These are phyloP conservation scores for Maniola hyperantus DNA, from an alignment of 2,888 invertebrate species.

Conservation along the genomic window DNA sequence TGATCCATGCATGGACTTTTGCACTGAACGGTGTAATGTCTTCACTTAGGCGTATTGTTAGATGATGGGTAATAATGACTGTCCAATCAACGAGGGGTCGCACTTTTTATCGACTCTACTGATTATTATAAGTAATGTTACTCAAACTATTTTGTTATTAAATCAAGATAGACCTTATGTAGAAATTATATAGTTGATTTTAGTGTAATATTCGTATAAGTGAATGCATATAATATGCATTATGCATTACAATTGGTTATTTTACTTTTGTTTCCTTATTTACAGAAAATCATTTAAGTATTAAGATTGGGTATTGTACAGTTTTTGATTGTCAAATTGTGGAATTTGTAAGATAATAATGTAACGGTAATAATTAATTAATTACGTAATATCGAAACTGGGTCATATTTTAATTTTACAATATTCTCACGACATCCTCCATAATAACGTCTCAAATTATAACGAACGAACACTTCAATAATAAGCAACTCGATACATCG, in stretches of 20 bases:
- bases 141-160: slow-evolving; percentile 21
- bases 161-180: slow-evolving; percentile 18
- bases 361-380: too few species aligned
- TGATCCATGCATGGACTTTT: not conserved
- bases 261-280: slow-evolving; percentile 36
- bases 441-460: slow-evolving; percentile 14
- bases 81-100: slow-evolving; percentile 58
- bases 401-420: not conserved
- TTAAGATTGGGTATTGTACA: too few species aligned
- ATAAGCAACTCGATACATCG: slow-evolving; percentile 60
- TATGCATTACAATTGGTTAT: too few species aligned
- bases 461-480: slow-evolving; percentile 32
- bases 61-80: slow-evolving; percentile 66
- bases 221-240: not conserved
- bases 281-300: too few species aligned
- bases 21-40: not conserved
- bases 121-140: slow-evolving; percentile 44
- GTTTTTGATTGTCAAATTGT: too few species aligned
- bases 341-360: too few species aligned
- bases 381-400: not conserved
- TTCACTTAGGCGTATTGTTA: slow-evolving; percentile 3
- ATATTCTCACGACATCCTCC: slow-evolving; percentile 15
- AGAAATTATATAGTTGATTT: slow-evolving; percentile 25
- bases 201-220: slow-evolving; percentile 12
- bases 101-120: slow-evolving; percentile 59